Evolutionary conservation across 2,888 invertebrate species (phyloP).

Genomic region (Apamea anceps): DNA sequence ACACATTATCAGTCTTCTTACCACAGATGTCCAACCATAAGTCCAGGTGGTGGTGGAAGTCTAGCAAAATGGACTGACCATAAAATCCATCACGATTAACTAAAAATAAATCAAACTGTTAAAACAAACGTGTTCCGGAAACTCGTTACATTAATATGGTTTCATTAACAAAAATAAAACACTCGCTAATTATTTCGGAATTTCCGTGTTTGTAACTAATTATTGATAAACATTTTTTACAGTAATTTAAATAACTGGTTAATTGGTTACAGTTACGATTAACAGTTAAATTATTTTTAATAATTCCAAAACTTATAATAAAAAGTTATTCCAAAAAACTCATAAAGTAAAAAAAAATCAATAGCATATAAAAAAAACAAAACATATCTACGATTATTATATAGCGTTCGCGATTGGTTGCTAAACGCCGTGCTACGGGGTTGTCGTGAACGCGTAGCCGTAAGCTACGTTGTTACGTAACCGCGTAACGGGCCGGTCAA

Average conservation of each 20-base stretch:
- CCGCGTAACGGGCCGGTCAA: slow-evolving; percentile 87
- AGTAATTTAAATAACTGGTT: background rate
- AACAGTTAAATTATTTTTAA: background rate
- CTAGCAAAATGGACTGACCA: background rate
- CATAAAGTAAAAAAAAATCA: background rate
- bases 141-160: slow-evolving; percentile 46
- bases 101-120: slow-evolving; percentile 32
- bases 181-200: slow-evolving; percentile 41
- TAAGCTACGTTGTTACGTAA: slow-evolving; percentile 89
- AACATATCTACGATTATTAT: background rate
- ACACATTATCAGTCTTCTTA: background rate
- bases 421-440: slow-evolving; percentile 71
- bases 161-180: slow-evolving; percentile 46
- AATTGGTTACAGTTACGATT: background rate
- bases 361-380: background rate
- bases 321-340: background rate
- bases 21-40: background rate
- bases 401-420: slow-evolving; percentile 61
- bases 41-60: no score
- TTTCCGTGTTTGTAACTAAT: slow-evolving; percentile 30
- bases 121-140: slow-evolving; percentile 41
- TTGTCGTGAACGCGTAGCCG: slow-evolving; percentile 79
- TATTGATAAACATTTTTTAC: slow-evolving; percentile 27
- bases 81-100: background rate
- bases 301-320: background rate